Base-by-base conservation (phyloP, 2,113 vertebrate species). In the Motacilla tschutschensis region DNA sequence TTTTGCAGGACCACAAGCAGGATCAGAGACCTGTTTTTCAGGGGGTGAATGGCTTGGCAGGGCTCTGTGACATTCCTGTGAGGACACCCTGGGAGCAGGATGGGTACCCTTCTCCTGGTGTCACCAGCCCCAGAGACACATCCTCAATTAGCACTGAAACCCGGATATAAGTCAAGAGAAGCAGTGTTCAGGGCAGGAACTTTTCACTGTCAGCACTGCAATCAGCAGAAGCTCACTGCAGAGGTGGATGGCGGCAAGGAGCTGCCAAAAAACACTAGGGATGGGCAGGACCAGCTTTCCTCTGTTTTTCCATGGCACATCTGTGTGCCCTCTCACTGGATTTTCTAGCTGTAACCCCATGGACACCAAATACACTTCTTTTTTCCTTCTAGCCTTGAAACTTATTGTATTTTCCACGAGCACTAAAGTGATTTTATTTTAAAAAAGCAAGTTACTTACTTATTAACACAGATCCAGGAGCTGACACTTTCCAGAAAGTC, bases 81-180 rank as follows among this genome's bases (percentile, higher is more conserved):
- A 59, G 48, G 65, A 54, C 62, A 43, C 4, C 5, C 22, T 54
- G 35, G 43, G 13, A 2, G 2, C 51, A 66, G 40, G 63, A 57
- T 0, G 1, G 17, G 12, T 35, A n/a, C 6, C 14, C 33, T 35
- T 35, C 47, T 65, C 15, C 48, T 65, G 2, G 4, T 8, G 0
- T 13, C 66, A 19, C 16, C 31, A 63, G 63, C 20, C 48, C 7
- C 48, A 1, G 2, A 74, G 73, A 36, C 25, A 10, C 0, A 0
- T 9, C 28, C 62, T 71, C 54, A 59, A 0, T 38, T 8, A 53
- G 19, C 46, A 2, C 14, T 17, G 28, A 55, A 54, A 21, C 3
- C 28, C 41, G 64, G 33, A 4, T 25, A 5, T 13, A 19, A 64
- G 60, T 17, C 1, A 40, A 46, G 46, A 40, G 44, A 47, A 64